These are phyloP conservation scores for Nomada ruficornis DNA, from an alignment of 2,888 invertebrate species.

Conservation along the genomic window DNA sequence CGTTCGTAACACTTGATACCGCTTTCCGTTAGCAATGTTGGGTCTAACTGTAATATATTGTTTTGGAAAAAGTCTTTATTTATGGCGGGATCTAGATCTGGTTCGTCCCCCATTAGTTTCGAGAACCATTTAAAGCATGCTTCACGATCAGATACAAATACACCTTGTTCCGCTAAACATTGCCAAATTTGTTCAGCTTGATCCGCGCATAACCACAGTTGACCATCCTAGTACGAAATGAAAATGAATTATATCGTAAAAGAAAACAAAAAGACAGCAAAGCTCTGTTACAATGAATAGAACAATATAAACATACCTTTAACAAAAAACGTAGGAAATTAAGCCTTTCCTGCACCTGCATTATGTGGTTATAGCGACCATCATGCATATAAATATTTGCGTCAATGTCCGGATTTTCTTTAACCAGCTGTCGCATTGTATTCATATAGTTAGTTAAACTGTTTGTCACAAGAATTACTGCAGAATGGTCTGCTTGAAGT, in stretches of 20 bases:
- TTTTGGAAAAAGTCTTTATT: slow-evolving; percentile 98
- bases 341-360: slow-evolving; percentile 97
- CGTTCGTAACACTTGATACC: slow-evolving; percentile 96
- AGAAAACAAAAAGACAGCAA: no score
- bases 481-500: slow-evolving; percentile 95
- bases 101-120: slow-evolving; percentile 98
- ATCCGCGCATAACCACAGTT: slow-evolving; percentile 97
- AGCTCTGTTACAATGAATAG: background rate
- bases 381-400: slow-evolving; percentile 92
- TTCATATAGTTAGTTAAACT: slow-evolving; percentile 97
- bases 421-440: slow-evolving; percentile 89
- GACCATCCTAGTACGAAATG: slow-evolving; percentile 90
- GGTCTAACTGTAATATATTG: slow-evolving; percentile 96
- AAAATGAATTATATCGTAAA: slow-evolving; percentile 3
- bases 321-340: slow-evolving; percentile 96
- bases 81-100: slow-evolving; percentile 97
- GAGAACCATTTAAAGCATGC: slow-evolving; percentile 99
- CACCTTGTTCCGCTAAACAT: slow-evolving; percentile 96
- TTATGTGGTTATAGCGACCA: slow-evolving; percentile 95
- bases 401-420: slow-evolving; percentile 91
- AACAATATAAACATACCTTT: slow-evolving; percentile 85
- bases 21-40: slow-evolving; percentile 95
- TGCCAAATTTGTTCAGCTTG: slow-evolving; percentile 99
- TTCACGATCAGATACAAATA: slow-evolving; percentile 96
- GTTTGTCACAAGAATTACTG: slow-evolving; percentile 96